Evolutionary conservation across 2,888 invertebrate genomes (phyloP).

Genomic region (Carabus problematicus): DNA sequence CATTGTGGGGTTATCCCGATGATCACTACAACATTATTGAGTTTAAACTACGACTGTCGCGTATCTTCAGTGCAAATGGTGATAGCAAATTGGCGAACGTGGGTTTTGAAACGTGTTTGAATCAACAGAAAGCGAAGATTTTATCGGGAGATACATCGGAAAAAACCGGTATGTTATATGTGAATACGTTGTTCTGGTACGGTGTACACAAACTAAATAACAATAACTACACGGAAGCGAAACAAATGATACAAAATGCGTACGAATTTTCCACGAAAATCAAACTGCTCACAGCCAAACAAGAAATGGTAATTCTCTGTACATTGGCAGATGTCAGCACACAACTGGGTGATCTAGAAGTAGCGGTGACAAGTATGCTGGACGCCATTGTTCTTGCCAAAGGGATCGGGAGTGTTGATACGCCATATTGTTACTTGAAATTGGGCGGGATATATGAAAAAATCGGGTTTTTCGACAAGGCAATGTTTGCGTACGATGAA

Average conservation of each 20-base stretch:
- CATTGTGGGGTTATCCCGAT: slow-evolving; percentile 55
- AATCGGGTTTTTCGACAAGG: slow-evolving; percentile 54
- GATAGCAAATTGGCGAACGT: slow-evolving; percentile 57
- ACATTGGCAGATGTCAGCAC: slow-evolving; percentile 57
- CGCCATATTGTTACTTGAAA: slow-evolving; percentile 58
- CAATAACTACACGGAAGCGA: slow-evolving; percentile 45
- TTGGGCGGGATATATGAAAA: slow-evolving; percentile 57
- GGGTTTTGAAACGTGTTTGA: slow-evolving; percentile 58
- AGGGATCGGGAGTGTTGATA: slow-evolving; percentile 59
- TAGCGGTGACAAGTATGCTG: slow-evolving; percentile 57
- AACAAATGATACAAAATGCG: slow-evolving; percentile 55
- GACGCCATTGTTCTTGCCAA: slow-evolving; percentile 59
- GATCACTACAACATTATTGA: slow-evolving; percentile 57
- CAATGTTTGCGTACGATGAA: slow-evolving; percentile 55
- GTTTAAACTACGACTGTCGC: slow-evolving; percentile 58
- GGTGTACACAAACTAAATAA: slow-evolving; percentile 58
- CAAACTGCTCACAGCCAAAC: slow-evolving; percentile 57
- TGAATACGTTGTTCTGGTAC: slow-evolving; percentile 61
- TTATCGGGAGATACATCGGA: slow-evolving; percentile 55
- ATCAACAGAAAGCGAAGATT: slow-evolving; percentile 56
- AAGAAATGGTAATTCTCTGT: slow-evolving; percentile 61
- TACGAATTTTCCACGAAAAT: slow-evolving; percentile 57
- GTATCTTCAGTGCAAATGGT: slow-evolving; percentile 57
- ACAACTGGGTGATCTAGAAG: slow-evolving; percentile 56
- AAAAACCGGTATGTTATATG: slow-evolving; percentile 57